Evolutionary conservation across 2,888 invertebrate genomes (phyloP).

Genomic region (Caenorhabditis parvicauda): DNA sequence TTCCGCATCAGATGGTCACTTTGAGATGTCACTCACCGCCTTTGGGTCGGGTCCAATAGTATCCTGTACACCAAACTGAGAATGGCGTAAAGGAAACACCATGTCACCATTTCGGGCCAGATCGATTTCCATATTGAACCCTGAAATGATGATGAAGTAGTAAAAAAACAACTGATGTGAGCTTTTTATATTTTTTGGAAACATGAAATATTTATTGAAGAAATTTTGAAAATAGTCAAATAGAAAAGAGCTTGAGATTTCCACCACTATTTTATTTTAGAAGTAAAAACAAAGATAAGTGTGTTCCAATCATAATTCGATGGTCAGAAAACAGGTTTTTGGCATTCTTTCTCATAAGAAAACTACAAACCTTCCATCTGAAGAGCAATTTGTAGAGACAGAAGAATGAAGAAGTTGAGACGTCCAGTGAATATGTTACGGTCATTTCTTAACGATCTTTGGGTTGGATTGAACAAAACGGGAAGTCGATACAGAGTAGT

Average conservation of each 20-base stretch:
- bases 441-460: slow-evolving; percentile 40
- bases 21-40: slow-evolving; percentile 30
- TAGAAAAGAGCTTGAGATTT: too few species aligned
- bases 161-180: not conserved
- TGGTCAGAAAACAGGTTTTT: too few species aligned
- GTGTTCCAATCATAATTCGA: too few species aligned
- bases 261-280: too few species aligned
- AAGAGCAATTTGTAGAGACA: slow-evolving; percentile 51
- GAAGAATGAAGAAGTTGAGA: slow-evolving; percentile 54
- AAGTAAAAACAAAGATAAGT: too few species aligned
- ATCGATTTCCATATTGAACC: slow-evolving; percentile 49
- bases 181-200: not conserved
- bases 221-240: not conserved
- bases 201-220: not conserved
- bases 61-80: slow-evolving; percentile 39
- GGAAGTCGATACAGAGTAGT: too few species aligned
- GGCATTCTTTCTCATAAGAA: not conserved
- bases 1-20: not conserved
- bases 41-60: slow-evolving; percentile 33
- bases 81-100: slow-evolving; percentile 42
- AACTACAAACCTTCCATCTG: slow-evolving; percentile 48
- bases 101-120: slow-evolving; percentile 48
- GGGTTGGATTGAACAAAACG: not conserved
- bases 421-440: slow-evolving; percentile 59
- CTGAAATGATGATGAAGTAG: slow-evolving; percentile 10